These are phyloP conservation scores for Eriosoma lanigerum DNA, from an alignment of 1,140 invertebrate genomes.

Conservation along the genomic window DNA sequence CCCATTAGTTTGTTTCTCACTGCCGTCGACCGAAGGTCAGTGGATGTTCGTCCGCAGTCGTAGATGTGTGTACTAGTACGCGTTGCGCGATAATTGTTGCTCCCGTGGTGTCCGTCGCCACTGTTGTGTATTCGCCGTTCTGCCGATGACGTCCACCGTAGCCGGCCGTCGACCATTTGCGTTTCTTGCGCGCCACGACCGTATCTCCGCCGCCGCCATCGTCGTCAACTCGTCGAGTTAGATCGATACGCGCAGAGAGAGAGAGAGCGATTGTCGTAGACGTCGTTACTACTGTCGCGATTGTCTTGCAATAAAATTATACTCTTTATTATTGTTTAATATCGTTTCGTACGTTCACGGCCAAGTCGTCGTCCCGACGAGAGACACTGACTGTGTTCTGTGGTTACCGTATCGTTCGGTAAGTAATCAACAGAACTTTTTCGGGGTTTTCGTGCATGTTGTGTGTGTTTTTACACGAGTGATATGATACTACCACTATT, in stretches of 20 bases:
- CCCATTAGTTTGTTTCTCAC: conserved; percentile 53
- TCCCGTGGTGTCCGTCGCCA: conserved; percentile 9
- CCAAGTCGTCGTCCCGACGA: background rate
- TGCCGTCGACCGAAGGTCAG: conserved; percentile 53
- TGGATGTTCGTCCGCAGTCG: conserved; percentile 43
- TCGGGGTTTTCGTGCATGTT: background rate
- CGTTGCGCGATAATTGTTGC: conserved; percentile 43
- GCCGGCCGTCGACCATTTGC: conserved; percentile 31
- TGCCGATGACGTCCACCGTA: conserved; percentile 37
- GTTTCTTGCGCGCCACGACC: conserved; percentile 1
- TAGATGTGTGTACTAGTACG: conserved; percentile 34
- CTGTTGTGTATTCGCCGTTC: background rate
- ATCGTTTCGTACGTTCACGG: background rate
- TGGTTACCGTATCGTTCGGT: background rate
- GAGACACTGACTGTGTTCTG: background rate
- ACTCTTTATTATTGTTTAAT: too few species aligned
- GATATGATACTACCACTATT: too few species aligned
- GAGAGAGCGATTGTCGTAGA: background rate
- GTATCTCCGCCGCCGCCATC: background rate
- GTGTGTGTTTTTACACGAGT: too few species aligned
- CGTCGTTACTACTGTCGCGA: background rate
- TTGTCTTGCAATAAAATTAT: background rate
- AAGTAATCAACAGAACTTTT: background rate
- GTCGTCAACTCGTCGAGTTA: conserved; percentile 33
- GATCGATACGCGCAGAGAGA: conserved; percentile 23